Evolutionary conservation across 2,888 invertebrate genomes (phyloP), one percentile per base, ranked within the genome.

Genomic region (Parnassius glacialis): DNA sequence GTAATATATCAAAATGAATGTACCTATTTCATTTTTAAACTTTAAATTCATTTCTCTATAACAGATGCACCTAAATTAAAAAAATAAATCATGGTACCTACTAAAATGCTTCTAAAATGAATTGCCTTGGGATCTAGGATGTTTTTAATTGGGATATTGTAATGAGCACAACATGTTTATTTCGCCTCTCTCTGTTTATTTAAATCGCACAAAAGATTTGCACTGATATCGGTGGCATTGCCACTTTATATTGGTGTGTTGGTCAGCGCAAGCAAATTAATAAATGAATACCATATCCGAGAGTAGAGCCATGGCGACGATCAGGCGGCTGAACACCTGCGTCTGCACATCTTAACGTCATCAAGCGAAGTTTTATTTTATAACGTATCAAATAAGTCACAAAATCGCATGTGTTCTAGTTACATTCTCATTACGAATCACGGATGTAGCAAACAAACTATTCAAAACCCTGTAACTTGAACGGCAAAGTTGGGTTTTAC

Each of bases 311-410:
- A 78, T 79, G 90, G 90, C 90, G 90, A 85, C 90, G 85, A 81
- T 80, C 82, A 82, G 90, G 84, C 90, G 90, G 85, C 78, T 79
- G 90, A 79, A 89, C 90, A 90, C 90, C 90, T 90, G 90, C 90
- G 89, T 72, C 72, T 70, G 81, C 83, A 81, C 90, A 90, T 90
- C 90, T 84, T 71, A 57, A 54, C 43, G 10, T 2, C 2, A 12
- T 52, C 82, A 78, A 57, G 7, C 58, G 9, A 80, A 74, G 66
- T 62, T 58, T 59, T 10, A 74, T 72, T 70, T 70, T 83, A 76
- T 42, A 0, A 0, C 3, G 0, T 2, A 0, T 0, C 0, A 0
- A 0, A 48, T 64, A 78, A 66, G 69, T 65, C 53, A 59, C 25
- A 66, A 65, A 71, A 63, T 77, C 2, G 12, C 16, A 13, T 67